Base-by-base conservation (phyloP, 2,888 invertebrate genomes). In the Thecophora atra region DNA sequence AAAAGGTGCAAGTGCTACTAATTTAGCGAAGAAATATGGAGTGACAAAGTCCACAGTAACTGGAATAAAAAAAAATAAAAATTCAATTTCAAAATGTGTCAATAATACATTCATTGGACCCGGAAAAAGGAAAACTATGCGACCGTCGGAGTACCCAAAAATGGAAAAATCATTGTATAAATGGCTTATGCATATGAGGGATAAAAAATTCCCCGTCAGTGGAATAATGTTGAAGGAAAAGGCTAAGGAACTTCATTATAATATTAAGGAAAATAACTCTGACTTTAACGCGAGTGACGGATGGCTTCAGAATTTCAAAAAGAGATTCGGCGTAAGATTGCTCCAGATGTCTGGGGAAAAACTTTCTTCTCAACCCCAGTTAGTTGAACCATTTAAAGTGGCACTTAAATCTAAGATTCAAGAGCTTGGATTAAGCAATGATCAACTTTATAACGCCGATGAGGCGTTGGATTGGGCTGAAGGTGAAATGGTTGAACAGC, bases 171-270 rank as follows among this genome's bases (percentile, higher is more conserved):
- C 17, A 15, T n/a, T 65, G n/a, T 51, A 65, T 51, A 5, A 47
- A 26, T 65, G 26, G 65, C 51, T 65, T 28, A 24, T 51, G 7
- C 24, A 4, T 24, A 64, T 68, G 44, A 47, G 68, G 24, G 21
- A 58, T 24, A 73, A 58, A 58, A 64, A 73, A 44, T 70, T 47
- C 28, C 72, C 65, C 21, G 37, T 70, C 44, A 71, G 64, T 68
- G 67, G 52, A n/a, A 8, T 47, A 56, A 74, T 72, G 62, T n/a
- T 72, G 21, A 74, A 74, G 42, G 70, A 56, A 66, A 72, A 74
- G 37, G 68, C 73, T 30, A 68, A 63, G 17, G 51, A 71, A 44
- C 42, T 71, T 2, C 67, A 73, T 62, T 30, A 24, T 13, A 37
- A 73, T 58, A 56, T 71, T 44, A 65, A 66, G 6, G 70, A 72